Evolutionary conservation across 1,140 invertebrate species (phyloP).

Genomic region (Arion vulgaris): DNA sequence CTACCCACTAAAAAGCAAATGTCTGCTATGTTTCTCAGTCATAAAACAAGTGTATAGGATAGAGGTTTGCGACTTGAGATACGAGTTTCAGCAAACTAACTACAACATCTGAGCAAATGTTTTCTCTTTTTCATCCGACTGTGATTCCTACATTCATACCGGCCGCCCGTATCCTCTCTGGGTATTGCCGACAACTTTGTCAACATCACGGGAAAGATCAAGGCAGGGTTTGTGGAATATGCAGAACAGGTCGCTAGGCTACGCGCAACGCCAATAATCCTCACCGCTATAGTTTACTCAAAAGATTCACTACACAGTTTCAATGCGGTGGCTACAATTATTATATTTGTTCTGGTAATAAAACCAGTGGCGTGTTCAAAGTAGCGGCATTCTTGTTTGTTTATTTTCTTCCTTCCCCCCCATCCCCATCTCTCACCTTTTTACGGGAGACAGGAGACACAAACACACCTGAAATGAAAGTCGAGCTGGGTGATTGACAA

Average conservation of each 20-base stretch:
- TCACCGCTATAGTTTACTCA: background rate
- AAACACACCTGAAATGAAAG: background rate
- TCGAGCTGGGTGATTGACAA: conserved; percentile 16
- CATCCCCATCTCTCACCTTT: too few species aligned
- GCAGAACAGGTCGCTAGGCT: background rate
- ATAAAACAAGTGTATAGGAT: background rate
- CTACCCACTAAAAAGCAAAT: background rate
- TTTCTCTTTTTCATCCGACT: background rate
- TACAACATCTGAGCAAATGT: conserved; percentile 16
- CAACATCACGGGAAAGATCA: conserved; percentile 14
- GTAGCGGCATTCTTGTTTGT: background rate
- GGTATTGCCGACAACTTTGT: background rate
- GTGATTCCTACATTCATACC: background rate
- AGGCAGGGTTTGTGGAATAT: background rate
- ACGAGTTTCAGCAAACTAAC: background rate
- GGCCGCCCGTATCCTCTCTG: background rate
- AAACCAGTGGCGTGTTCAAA: background rate
- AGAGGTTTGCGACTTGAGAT: background rate
- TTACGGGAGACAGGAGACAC: background rate
- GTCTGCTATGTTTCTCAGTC: background rate
- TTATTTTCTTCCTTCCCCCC: background rate
- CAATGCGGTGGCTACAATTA: background rate
- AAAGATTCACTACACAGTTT: background rate
- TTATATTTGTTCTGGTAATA: conserved; percentile 8
- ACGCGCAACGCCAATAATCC: background rate